A percentile compares a stretch with the other conserved stretches of the same genome.
These are phyloP conservation scores for Bettongia penicillata DNA, from an alignment of 2,113 vertebrate species.

Conservation along the genomic window DNA sequence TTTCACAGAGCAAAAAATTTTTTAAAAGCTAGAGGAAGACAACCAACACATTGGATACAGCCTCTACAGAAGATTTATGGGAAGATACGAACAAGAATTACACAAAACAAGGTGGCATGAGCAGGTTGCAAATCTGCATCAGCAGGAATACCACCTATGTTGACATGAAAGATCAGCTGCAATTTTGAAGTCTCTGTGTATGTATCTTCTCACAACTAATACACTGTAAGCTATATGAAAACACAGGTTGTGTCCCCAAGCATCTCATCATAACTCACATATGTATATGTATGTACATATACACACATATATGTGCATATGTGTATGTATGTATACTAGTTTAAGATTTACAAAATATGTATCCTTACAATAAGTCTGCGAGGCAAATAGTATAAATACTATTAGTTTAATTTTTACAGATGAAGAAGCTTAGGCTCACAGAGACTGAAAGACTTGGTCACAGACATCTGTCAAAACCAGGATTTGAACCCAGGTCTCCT, in stretches of 20 bases:
- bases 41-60: background rate
- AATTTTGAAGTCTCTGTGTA: background rate
- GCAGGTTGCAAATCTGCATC: background rate
- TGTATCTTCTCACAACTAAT: background rate
- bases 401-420: background rate
- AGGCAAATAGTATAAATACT: background rate
- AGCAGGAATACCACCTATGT: background rate
- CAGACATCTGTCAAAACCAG: background rate
- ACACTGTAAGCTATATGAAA: background rate
- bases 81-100: background rate
- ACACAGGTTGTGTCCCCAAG: background rate
- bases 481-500: background rate
- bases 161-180: background rate
- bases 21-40: background rate
- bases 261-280: background rate
- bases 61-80: background rate
- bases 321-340: background rate
- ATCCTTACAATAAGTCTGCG: background rate
- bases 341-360: background rate
- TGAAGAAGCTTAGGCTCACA: background rate
- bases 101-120: background rate
- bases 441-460: background rate
- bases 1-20: background rate
- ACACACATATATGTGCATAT: too few relatives aligned
- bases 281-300: background rate